phyloP scores from a whole-genome alignment of 2,888 invertebrate species.

The Netelia virgata region DNA sequence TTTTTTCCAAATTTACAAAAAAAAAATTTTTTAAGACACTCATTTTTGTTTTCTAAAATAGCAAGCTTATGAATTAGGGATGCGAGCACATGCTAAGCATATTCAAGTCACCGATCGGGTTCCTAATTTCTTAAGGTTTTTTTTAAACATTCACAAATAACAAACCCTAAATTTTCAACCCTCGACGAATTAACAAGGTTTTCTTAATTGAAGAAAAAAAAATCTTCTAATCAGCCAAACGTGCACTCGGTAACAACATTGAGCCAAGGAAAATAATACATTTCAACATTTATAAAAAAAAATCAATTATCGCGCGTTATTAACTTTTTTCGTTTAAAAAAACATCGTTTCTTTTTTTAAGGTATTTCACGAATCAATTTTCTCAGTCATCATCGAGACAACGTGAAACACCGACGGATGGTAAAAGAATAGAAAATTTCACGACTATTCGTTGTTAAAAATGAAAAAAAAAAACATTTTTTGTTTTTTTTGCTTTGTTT shows the following conservation, averaged over 20 bases:
- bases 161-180: no score
- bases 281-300: no score
- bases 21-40: not conserved
- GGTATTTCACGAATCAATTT: not conserved
- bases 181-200: no score
- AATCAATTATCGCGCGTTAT: no score
- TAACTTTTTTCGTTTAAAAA: not conserved
- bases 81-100: constrained; percentile 2
- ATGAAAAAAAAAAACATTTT: not conserved
- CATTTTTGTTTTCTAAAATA: not conserved
- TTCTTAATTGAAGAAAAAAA: no score
- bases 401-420: not conserved
- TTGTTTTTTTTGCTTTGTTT: not conserved
- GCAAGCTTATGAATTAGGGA: not conserved
- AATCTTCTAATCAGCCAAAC: no score
- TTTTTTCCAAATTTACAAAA: not conserved
- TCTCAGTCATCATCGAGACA: not conserved
- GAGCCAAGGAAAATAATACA: no score
- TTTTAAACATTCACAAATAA: not conserved
- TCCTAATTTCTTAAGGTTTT: not conserved
- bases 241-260: no score
- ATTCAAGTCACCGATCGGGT: not conserved
- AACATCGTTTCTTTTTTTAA: not conserved
- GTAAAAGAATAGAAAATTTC: not conserved
- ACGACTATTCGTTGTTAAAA: not conserved